A percentile compares a stretch with the other conserved stretches of the same genome.
phyloP scores from a whole-genome alignment of 2,113 vertebrate genomes.

The Sapajus apella region DNA sequence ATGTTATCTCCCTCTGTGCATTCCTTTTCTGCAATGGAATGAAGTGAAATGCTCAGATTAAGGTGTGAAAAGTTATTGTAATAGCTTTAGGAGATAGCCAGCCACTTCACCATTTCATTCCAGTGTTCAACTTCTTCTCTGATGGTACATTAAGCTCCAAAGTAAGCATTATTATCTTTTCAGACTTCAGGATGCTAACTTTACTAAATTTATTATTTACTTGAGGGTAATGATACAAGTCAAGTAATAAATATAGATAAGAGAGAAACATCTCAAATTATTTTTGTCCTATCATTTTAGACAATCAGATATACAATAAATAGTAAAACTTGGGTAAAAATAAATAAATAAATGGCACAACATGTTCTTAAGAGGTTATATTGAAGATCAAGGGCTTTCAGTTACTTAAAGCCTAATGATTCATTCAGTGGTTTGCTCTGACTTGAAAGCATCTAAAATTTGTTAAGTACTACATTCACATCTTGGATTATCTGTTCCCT shows the following conservation, averaged over 20 bases:
- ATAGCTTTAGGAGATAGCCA: neutral
- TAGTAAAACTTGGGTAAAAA: constrained; percentile 27
- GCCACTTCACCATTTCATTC: neutral
- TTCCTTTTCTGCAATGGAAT: neutral
- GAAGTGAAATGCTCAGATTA: neutral
- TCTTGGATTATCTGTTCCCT: neutral
- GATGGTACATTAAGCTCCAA: neutral
- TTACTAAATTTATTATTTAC: constrained; percentile 32
- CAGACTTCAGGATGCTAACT: neutral
- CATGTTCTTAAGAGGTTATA: constrained; percentile 32
- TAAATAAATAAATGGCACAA: neutral
- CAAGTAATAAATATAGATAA: constrained; percentile 4
- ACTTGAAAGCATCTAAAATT: constrained; percentile 44
- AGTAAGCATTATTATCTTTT: neutral
- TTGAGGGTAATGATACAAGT: constrained; percentile 9
- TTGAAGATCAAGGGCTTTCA: constrained; percentile 37
- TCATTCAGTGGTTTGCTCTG: constrained; percentile 30
- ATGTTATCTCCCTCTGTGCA: neutral
- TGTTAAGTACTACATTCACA: neutral
- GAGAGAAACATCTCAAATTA: neutral
- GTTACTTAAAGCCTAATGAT: constrained; percentile 16
- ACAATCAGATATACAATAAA: neutral
- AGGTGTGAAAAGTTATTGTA: neutral
- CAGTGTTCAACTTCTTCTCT: constrained; percentile 1
- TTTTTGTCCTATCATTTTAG: neutral